Evolutionary conservation across 2,113 vertebrate genomes (phyloP).

Genomic region (Melanostigma gelatinosum): DNA sequence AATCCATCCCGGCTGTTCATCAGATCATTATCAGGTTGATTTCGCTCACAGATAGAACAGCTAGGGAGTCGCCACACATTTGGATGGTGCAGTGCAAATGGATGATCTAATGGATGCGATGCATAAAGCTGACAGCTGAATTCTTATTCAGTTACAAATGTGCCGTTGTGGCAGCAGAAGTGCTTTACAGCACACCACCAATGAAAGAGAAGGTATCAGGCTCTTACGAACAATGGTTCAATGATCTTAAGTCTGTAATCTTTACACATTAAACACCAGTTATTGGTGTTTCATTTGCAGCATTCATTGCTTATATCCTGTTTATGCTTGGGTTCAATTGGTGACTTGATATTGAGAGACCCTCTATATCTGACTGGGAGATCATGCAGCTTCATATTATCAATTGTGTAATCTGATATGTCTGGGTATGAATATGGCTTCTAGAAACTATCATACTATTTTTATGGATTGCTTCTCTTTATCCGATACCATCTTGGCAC

Average conservation of each 20-base stretch:
- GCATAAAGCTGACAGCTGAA: neutral
- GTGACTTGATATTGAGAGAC: neutral
- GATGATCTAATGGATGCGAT: neutral
- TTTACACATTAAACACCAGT: neutral
- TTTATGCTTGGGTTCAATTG: neutral
- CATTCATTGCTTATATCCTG: neutral
- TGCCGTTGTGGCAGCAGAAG: neutral
- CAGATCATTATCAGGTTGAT: neutral
- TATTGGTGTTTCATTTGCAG: slow-evolving; percentile 12
- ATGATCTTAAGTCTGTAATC: neutral
- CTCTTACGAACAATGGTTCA: neutral
- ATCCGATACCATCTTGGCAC: neutral
- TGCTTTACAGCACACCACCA: neutral
- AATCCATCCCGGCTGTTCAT: neutral
- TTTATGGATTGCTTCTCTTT: slow-evolving; percentile 9
- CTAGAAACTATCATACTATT: neutral
- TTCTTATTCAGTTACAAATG: neutral
- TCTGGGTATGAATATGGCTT: slow-evolving; percentile 1
- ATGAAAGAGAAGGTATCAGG: neutral
- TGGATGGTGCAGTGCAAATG: neutral
- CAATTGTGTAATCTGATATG: slow-evolving; percentile 14
- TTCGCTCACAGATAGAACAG: neutral
- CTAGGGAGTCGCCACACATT: neutral
- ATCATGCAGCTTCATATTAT: slow-evolving; percentile 17
- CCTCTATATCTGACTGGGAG: neutral